Evolutionary conservation across 2,888 invertebrate genomes (phyloP).

Genomic region (Calameuta filiformis): DNA sequence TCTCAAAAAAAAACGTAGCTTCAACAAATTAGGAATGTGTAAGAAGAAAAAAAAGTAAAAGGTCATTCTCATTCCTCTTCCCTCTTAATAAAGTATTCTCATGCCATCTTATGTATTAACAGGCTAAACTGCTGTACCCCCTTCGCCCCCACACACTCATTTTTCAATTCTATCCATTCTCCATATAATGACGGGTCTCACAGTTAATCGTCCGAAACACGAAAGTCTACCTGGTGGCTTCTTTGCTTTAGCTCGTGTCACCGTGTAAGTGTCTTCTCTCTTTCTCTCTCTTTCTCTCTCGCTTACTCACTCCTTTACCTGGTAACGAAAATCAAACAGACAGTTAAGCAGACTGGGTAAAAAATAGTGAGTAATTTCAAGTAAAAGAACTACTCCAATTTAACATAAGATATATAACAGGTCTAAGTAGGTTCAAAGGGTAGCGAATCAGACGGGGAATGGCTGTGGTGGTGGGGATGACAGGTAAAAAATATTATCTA

Average conservation of each 20-base stretch:
- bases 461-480: not conserved
- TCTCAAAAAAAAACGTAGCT: not conserved
- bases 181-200: constrained; percentile 29
- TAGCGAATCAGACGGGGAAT: not conserved
- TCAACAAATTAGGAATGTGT: too few species aligned
- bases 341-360: not conserved
- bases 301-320: not conserved
- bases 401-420: not conserved
- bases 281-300: too few species aligned
- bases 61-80: not conserved
- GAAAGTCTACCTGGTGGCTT: constrained; percentile 30
- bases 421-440: not conserved
- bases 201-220: constrained; percentile 45
- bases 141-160: constrained; percentile 4
- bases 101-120: not conserved
- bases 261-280: constrained; percentile 1
- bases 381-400: not conserved
- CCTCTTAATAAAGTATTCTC: not conserved
- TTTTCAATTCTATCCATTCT: constrained; percentile 17
- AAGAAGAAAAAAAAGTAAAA: too few species aligned
- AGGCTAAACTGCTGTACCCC: not conserved
- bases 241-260: constrained; percentile 39
- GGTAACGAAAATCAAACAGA: not conserved
- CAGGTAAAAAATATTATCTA: not conserved
- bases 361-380: not conserved